Base-by-base conservation (phyloP, 2,113 vertebrate species). In the Dicaeum eximium region DNA sequence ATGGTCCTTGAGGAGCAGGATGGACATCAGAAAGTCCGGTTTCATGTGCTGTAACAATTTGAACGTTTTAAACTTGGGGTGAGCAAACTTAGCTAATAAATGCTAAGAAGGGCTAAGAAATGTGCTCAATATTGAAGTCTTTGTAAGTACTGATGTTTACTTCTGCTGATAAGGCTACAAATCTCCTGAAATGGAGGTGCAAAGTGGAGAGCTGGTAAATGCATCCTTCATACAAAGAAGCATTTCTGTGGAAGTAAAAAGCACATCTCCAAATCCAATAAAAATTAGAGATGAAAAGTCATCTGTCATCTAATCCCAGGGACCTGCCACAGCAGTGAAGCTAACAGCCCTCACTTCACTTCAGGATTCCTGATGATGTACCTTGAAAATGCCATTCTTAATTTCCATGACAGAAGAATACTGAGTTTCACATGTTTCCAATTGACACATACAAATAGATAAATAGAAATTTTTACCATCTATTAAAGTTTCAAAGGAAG, bases 401-500 rank as follows among this genome's bases (percentile, higher is more conserved):
- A 90, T 94, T 95, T 94, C 95, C 75, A 18, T 80, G 83, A 71
- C 73, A 74, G 74, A 95, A 93, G 50, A 92, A 42, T 81, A 35
- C 28, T 4, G 24, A 80, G 48, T 91, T 96, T 92, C 44, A 54
- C 65, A 81, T 95, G 51, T 89, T 95, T 94, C 70, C 60, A 84
- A 45, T 70, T 92, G 70, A 71, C 77, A 80, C 56, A 28, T 61
- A 79, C 93, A 83, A 94, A 65, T 64, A 92, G 91, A 92, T 87
- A 80, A 95, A 92, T 91, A 88, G 86, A 86, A 80, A 28, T 58
- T 91, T 73, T 74, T 95, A 24, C 40, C 50, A 28, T 79, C 30
- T 82, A 53, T 48, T 80, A 62, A 92, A 73, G 74, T 82, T 95
- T 94, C 90, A 95, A 75, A 95, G 92, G 78, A 92, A 83, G 65